Base-by-base conservation (phyloP, 2,797 vertebrate species). In the Lagodon rhomboides region DNA sequence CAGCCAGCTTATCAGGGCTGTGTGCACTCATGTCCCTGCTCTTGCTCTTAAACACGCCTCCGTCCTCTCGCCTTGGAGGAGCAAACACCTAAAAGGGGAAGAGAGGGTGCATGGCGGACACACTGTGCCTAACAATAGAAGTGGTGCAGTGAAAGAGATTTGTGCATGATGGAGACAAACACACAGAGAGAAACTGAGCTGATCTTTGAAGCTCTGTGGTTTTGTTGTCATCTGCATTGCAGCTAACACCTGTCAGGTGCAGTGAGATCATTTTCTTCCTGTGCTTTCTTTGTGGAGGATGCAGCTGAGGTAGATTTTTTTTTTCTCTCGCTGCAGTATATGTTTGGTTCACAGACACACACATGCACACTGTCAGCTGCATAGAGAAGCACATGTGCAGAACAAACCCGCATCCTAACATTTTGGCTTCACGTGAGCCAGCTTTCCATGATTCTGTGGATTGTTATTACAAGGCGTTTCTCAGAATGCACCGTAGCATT, bases 161-260 rank as follows among this genome's bases (percentile, higher is more conserved):
- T 60, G 17, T 49, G 65, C 20, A 18, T 2, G 68, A 64, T 47
- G 17, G 53, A 79, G 73, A 70, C 58, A 16, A 73, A 30, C 46
- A 30, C 50, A 49, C 10, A 54, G 16, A 41, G n/a, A 64, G 50
- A 44, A 68, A 22, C 80, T 65, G 20, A 0, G 23, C 75, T 85
- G 8, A 13, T 79, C 82, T 92, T 86, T 86, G 75, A 85, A 85
- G 85, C 74, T 77, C 9, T 7, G 82, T 22, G 27, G 59, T 73
- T 84, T 84, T 62, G 55, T 59, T 80, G 68, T 75, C 71, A 23
- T 85, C 83, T 88, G 87, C 85, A 75, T 47, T 86, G 86, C 82
- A 81, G 83, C 83, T 55, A n/a, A 68, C 86, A 84, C 78, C 80
- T 86, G 83, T 91, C 87, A 84, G 77, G 71, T 87, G 72, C 25